Evolutionary conservation across 2,888 invertebrate genomes (phyloP), one percentile per base, ranked within the genome.

Genomic region (Rutpela maculata): DNA sequence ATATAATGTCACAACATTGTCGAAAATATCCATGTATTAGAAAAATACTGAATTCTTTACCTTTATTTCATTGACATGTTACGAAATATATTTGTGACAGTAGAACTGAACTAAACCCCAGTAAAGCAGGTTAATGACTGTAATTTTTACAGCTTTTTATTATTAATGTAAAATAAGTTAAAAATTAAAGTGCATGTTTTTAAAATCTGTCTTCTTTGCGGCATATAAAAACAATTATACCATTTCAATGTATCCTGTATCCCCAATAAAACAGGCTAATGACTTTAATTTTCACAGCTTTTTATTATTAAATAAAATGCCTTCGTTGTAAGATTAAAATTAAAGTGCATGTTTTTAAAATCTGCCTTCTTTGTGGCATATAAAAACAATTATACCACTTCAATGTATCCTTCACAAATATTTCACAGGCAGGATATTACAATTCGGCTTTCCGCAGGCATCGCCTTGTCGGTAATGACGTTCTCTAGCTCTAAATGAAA

Each of bases 391-490:
- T 63, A 15, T 38, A n/a, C 17, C 65, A 66, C 43, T 66, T 18
- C 18, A 59, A 66, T 43, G 65, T 43, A 43, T 66, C 63, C 18
- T 43, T 19, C 43, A 50, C 65, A 66, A 66, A 43, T 43, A 66
- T 43, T 38, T 66, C 65, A 43, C 50, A 15, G 19, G 18, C 18
- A 43, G 43, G 55, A 67, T 56, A 67, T 56, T 67, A 67, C 50
- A 67, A 67, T 67, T 50, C 43, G 43, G 19, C 19, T 66, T 38
- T 43, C 65, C 67, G 22, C 59, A 59, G 18, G 19, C 59, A 11
- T 55, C 55, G 43, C 19, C 18, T 65, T 18, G 59, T 59, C 38
- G 50, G 67, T 67, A 67, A 67, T 67, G 67, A 67, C 67, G 55
- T 31, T 38, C 67, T 55, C 55, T 22, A 55, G 15, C n/a, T n/a